Base-by-base conservation (phyloP, 2,888 invertebrate genomes). In the Laothoe populi region DNA sequence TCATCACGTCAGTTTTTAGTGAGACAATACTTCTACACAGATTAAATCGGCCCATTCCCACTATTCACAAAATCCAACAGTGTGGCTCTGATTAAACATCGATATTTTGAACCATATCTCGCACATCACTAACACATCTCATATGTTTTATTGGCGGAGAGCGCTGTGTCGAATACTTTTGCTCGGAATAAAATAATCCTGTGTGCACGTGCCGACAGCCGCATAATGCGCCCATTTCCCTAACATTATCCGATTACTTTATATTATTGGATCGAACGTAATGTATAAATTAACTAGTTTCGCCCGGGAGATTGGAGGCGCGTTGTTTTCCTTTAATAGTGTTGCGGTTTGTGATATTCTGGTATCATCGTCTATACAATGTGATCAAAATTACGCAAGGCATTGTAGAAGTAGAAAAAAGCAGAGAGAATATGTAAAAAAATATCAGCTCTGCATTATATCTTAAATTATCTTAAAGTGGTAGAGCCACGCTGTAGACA, bases 171-270 rank as follows among this genome's bases (percentile, higher is more conserved):
- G 86, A 85, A 87, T 86, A 74, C 82, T 81, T 83, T 76, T 78
- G 79, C 75, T 78, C 75, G 76, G 82, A 72, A 82, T 83, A 82
- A 86, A 86, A 87, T 82, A 87, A 88, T 88, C 72, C 82, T 67
- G 74, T 78, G 77, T 74, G 84, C 87, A 85, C 86, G 87, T 86
- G 88, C 75, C 44, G 44, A 44, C 66, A 69, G 73, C 70, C 59
- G 66, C 66, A 73, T 79, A 80, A 80, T 81, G 79, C 77, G 77
- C 73, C 70, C 70, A 71, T 75, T 81, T 82, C 78, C 38, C 72
- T 73, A 71, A 81, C 76, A 83, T 82, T 81, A 78, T 73, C 75
- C 82, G 85, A 87, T 87, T 86, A 86, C 85, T 87, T 87, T 84
- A 71, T 64, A 68, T 62, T 67, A 81, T 81, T 77, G 81, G 78